A percentile compares a stretch with the other conserved stretches of the same genome.
Conservation (phyloP, 1,140 invertebrate genomes). For the Eupristina koningsbergeri region DNA sequence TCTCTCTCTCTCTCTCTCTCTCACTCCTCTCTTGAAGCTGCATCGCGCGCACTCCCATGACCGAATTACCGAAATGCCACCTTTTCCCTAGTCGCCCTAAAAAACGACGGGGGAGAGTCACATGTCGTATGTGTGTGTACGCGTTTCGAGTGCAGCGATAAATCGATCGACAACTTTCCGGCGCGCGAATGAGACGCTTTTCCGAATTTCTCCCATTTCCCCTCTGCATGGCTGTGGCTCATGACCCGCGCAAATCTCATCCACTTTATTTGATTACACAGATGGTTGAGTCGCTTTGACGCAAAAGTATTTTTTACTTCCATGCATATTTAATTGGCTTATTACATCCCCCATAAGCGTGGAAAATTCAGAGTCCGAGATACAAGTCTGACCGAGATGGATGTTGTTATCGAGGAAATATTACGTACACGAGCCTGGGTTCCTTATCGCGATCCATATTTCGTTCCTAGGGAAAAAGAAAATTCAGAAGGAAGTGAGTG, state of each 20-base stretch:
- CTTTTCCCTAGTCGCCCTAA: constrained; percentile 54
- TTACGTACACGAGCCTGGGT: constrained; percentile 10
- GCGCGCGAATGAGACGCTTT: constrained; percentile 49
- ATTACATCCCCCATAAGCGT: not conserved
- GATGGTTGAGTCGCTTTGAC: too few species aligned
- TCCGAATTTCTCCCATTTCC: constrained; percentile 3
- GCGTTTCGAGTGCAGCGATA: constrained; percentile 8
- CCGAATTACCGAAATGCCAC: constrained; percentile 71
- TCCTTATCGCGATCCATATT: constrained; percentile 47
- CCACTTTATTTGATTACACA: not conserved
- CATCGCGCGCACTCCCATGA: constrained; percentile 56
- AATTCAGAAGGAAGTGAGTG: not conserved
- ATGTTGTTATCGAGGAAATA: constrained; percentile 41
- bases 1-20: not conserved
- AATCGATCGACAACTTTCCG: constrained; percentile 37
- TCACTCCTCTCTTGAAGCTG: not conserved
- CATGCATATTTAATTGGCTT: not conserved
- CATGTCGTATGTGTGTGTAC: not conserved
- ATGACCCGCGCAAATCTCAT: not conserved
- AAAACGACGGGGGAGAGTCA: not conserved
- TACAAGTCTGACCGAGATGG: constrained; percentile 1
- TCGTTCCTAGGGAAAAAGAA: constrained; percentile 19
- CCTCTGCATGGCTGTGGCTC: not conserved
- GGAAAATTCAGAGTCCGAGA: too few species aligned
- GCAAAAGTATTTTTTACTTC: too few species aligned